Base-by-base conservation (phyloP, 2,797 vertebrate genomes). In the Takifugu ocellatus region DNA sequence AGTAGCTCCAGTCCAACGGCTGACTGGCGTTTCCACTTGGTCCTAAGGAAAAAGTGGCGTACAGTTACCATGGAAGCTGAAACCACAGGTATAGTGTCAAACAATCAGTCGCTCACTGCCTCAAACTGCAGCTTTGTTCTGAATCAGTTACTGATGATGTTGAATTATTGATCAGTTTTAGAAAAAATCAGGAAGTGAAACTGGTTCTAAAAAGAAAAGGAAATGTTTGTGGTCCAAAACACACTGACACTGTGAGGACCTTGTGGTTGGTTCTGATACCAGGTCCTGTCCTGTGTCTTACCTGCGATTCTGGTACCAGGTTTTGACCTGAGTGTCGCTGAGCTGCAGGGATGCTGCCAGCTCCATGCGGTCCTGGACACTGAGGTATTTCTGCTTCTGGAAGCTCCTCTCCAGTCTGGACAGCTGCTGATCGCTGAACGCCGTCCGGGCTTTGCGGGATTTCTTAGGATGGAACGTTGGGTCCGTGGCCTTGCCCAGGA, bases 241-340 rank as follows among this genome's bases (percentile, higher is more conserved):
- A 39, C 36, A 39, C 36, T 7, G 36, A 39, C 36, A 39, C 36
- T 14, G 21, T 21, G 21, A 21, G 21, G 21, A 21, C 21, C 21
- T 21, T 21, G 21, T 21, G 21, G 27, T 7, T 29, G 27, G 42
- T 43, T 15, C 42, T 43, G 42, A 12, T 16, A 43, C 6, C 42
- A 43, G 42, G 5, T 43, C 42, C 27, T 27, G 27, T 6, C 27
- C 27, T 4, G 17, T 5, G 3, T 2, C 36, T 43, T 33, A 57
- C 55, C 95, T 96, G 68, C 94, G 73, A 91, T 98, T 98, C 90
- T 98, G 96, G 91, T 97, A 98, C 96, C 96, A 98, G 77, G 96
- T 97, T 84, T 98, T 98, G 74, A 98, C 96, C 86, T 98, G 96
- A 9, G 94, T 94, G 92, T 98, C 94, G 9, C 93, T 96, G 74